A percentile compares a stretch with the other conserved stretches of the same genome.
Evolutionary conservation across 2,113 vertebrate genomes (phyloP).

Genomic region (Psittacula cyanocephala): DNA sequence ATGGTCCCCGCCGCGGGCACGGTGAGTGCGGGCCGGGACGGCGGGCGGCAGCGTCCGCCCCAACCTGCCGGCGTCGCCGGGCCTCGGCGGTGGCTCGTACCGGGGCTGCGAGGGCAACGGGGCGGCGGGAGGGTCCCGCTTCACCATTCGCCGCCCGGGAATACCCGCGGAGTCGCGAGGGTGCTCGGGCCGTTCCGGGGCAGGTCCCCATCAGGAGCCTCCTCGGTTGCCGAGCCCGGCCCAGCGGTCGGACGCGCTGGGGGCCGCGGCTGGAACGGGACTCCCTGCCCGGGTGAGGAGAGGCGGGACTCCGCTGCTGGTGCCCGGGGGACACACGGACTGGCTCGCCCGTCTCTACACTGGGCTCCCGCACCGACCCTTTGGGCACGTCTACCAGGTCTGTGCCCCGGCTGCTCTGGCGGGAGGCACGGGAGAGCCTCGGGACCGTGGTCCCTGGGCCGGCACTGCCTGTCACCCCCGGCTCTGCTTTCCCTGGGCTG

Average conservation of each 20-base stretch:
- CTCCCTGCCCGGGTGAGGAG: background rate
- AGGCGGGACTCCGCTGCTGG: background rate
- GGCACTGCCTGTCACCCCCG: background rate
- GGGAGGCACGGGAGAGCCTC: background rate
- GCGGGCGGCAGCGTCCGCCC: background rate
- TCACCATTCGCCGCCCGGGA: background rate
- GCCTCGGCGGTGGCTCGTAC: background rate
- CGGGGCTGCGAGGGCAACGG: background rate
- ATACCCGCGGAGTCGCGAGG: background rate
- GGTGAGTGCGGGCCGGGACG: constrained; percentile 5
- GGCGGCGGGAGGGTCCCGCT: background rate
- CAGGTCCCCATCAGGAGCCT: background rate
- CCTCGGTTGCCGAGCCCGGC: background rate
- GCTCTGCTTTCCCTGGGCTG: background rate
- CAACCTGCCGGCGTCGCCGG: background rate
- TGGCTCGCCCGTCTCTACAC: background rate
- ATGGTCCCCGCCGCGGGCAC: constrained; percentile 11
- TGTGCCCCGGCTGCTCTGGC: background rate
- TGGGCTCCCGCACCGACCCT: background rate
- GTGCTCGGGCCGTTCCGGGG: background rate
- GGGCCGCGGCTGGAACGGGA: background rate
- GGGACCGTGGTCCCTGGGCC: background rate
- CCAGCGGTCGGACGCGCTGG: background rate
- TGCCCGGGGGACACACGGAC: background rate
- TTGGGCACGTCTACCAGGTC: background rate